Conservation (phyloP, 2,113 vertebrate genomes). For the Albula goreensis region DNA sequence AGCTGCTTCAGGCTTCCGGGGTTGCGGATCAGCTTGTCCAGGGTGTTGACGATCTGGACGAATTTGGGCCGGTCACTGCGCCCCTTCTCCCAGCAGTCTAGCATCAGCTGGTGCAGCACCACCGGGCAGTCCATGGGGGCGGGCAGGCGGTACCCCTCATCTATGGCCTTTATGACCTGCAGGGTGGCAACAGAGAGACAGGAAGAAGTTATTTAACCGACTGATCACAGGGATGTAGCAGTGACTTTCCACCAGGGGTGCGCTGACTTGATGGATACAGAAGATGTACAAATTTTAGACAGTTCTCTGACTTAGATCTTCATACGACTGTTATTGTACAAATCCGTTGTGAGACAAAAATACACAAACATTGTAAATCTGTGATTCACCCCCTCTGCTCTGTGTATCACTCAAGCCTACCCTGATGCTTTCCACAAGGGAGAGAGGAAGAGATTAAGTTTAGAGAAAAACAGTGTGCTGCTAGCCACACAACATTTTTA, state of each 20-base stretch:
- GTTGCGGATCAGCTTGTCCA: slow-evolving; percentile 77
- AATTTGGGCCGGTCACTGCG: slow-evolving; percentile 75
- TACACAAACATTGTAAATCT: too few relatives aligned
- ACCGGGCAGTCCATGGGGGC: slow-evolving; percentile 78
- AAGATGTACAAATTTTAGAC: too few relatives aligned
- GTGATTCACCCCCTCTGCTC: too few relatives aligned
- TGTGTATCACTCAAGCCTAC: too few relatives aligned
- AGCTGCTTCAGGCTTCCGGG: slow-evolving; percentile 72
- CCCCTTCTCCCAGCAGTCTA: slow-evolving; percentile 78
- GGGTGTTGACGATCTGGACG: slow-evolving; percentile 75
- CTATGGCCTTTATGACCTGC: slow-evolving; percentile 78
- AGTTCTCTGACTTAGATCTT: too few relatives aligned
- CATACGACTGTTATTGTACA: too few relatives aligned
- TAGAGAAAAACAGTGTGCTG: too few relatives aligned
- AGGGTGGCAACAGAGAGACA: not conserved
- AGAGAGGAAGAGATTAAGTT: not conserved
- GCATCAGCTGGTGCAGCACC: slow-evolving; percentile 75
- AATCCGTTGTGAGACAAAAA: too few relatives aligned
- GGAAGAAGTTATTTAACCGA: too few relatives aligned
- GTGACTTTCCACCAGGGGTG: too few relatives aligned
- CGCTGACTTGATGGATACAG: too few relatives aligned
- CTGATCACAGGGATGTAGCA: not conserved
- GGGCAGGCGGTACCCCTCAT: slow-evolving; percentile 76
- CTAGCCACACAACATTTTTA: too few relatives aligned
- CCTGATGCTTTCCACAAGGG: not conserved